Percentiles rank a stretch among this genome's conserved stretches.
These are phyloP conservation scores for Pavo muticus DNA, from an alignment of 2,113 vertebrate species.

Conservation along the genomic window DNA sequence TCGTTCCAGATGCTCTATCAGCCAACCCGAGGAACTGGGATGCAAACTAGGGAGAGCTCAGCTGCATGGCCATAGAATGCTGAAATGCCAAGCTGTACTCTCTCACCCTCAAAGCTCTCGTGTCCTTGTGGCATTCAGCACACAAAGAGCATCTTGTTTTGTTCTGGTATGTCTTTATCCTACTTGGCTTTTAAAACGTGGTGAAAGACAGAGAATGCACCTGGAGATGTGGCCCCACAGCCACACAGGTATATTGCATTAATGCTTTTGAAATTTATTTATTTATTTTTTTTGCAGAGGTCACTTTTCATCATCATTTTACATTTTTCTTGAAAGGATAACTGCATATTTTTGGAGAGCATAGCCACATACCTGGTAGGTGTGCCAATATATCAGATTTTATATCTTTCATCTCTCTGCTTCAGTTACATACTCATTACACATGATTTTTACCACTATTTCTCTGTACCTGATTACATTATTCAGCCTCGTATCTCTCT, in stretches of 20 bases:
- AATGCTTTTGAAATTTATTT: background rate
- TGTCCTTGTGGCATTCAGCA: background rate
- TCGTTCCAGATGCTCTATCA: background rate
- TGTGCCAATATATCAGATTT: background rate
- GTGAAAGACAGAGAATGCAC: background rate
- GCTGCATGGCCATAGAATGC: background rate
- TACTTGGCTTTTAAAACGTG: background rate
- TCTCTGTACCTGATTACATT: background rate
- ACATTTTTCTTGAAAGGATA: background rate
- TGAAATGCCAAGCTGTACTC: background rate
- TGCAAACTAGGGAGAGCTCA: background rate
- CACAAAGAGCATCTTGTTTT: background rate
- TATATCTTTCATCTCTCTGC: background rate
- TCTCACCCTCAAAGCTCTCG: background rate
- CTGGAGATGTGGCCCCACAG: rapidly evolving
- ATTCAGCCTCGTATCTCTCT: background rate
- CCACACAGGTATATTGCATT: background rate
- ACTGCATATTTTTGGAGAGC: rapidly evolving
- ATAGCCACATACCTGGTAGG: background rate
- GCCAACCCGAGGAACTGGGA: background rate
- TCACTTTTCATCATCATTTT: background rate
- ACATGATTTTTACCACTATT: background rate
- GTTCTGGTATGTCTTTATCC: background rate
- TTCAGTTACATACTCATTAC: background rate
- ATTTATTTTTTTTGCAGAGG: background rate